phyloP scores from a whole-genome alignment of 37 sponge, comb jelly and placozoan genomes.

The Mnemiopsis leidyi region DNA sequence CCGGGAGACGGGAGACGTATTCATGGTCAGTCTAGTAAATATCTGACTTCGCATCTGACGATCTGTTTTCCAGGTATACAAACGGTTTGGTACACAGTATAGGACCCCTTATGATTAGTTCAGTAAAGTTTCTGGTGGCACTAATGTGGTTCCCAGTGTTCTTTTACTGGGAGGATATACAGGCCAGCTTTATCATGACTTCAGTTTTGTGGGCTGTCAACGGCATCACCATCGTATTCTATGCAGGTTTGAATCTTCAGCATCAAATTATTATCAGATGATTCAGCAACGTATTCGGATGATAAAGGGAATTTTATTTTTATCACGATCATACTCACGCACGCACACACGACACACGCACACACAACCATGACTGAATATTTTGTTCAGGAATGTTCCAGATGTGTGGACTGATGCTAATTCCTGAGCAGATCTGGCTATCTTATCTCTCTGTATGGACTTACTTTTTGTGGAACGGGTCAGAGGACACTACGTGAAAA shows the following conservation, averaged over 20 bases:
- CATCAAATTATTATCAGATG: too few relatives aligned
- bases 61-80: neutral
- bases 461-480: neutral
- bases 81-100: neutral
- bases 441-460: neutral
- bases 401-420: neutral
- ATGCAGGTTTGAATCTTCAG: slow-evolving; percentile 31
- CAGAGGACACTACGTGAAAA: too few relatives aligned
- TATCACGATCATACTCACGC: too few relatives aligned
- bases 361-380: too few relatives aligned
- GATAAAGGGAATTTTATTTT: too few relatives aligned
- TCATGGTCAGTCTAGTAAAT: too few relatives aligned
- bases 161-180: slow-evolving; percentile 27
- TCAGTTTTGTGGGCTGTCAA: neutral
- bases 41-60: too few relatives aligned
- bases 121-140: neutral
- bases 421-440: neutral
- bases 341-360: too few relatives aligned
- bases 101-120: neutral
- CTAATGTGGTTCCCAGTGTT: slow-evolving; percentile 3
- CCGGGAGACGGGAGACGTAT: too few relatives aligned
- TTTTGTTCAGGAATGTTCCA: neutral
- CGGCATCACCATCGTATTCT: slow-evolving; percentile 5
- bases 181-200: neutral
- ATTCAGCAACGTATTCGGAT: too few relatives aligned